phyloP scores from a whole-genome alignment of 2,797 vertebrate genomes.

The Syngnathus acus region DNA sequence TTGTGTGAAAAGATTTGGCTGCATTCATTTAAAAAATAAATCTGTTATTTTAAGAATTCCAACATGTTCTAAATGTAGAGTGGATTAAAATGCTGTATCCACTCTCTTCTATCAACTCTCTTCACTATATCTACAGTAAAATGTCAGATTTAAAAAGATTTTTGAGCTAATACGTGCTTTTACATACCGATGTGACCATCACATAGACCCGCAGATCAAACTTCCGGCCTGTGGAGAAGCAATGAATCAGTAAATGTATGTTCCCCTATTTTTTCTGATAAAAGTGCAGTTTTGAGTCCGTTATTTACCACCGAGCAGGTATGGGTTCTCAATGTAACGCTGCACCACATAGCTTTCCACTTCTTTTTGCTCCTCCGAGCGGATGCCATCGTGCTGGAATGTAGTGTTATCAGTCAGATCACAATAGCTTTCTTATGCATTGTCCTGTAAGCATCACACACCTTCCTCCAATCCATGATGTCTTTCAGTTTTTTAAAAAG shows the following conservation, averaged over 20 bases:
- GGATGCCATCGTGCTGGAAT: conserved; percentile 66
- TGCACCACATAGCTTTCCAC: conserved; percentile 87
- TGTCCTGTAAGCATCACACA: conserved; percentile 28
- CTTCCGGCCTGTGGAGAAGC: conserved; percentile 69
- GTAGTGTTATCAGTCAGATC: conserved; percentile 10
- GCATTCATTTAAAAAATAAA: not conserved
- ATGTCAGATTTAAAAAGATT: not conserved
- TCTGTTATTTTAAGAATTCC: too few relatives aligned
- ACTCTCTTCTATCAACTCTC: too few relatives aligned
- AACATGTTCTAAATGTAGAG: too few relatives aligned
- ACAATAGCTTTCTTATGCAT: not conserved
- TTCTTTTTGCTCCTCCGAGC: conserved; percentile 80
- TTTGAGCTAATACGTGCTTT: not conserved
- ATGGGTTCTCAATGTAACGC: conserved; percentile 87
- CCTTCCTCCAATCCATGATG: conserved; percentile 85
- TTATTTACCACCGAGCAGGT: conserved; percentile 79
- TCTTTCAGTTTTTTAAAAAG: conserved; percentile 84
- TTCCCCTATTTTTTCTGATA: not conserved
- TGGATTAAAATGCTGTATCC: too few relatives aligned
- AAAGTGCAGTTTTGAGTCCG: not conserved
- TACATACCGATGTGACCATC: conserved; percentile 78
- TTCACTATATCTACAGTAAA: not conserved
- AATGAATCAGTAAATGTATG: not conserved
- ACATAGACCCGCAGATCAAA: conserved; percentile 86
- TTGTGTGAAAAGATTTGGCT: not conserved